A percentile compares a stretch with the other conserved stretches of the same genome.
These are phyloP conservation scores for Ctenopoma kingsleyae DNA, from an alignment of 2,797 vertebrate species.

Conservation along the genomic window DNA sequence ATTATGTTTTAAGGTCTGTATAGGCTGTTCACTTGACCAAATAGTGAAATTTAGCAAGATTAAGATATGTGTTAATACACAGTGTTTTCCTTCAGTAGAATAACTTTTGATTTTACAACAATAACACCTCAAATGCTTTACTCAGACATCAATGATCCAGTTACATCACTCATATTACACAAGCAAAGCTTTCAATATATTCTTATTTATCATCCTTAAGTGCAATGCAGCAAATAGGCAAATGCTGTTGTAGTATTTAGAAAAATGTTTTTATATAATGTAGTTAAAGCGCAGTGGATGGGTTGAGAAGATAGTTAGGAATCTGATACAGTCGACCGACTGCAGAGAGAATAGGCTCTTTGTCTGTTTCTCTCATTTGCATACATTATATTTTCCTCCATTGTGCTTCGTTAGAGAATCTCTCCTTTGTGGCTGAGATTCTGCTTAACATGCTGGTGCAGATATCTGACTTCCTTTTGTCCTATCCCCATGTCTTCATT, in stretches of 20 bases:
- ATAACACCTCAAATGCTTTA: slow-evolving; percentile 17
- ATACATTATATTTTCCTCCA: slow-evolving; percentile 84
- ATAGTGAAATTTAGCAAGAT: slow-evolving; percentile 35
- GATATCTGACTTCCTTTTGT: slow-evolving; percentile 75
- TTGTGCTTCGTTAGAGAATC: slow-evolving; percentile 77
- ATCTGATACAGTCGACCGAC: slow-evolving; percentile 76
- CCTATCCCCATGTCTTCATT: slow-evolving; percentile 70
- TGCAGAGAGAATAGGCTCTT: slow-evolving; percentile 75
- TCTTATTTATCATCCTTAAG: slow-evolving; percentile 39
- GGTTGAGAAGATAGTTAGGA: slow-evolving; percentile 71
- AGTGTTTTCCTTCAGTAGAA: slow-evolving; percentile 25
- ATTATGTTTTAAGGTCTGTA: slow-evolving; percentile 43
- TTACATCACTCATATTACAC: not conserved
- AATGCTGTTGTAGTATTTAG: slow-evolving; percentile 12
- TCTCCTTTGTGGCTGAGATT: slow-evolving; percentile 79
- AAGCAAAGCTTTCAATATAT: slow-evolving; percentile 8
- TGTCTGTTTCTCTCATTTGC: slow-evolving; percentile 84
- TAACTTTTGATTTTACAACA: slow-evolving; percentile 29
- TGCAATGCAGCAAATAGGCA: slow-evolving; percentile 25
- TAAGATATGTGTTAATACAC: slow-evolving; percentile 33
- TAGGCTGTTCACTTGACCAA: slow-evolving; percentile 40
- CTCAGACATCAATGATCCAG: slow-evolving; percentile 18
- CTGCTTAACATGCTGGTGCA: slow-evolving; percentile 73
- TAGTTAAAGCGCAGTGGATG: slow-evolving; percentile 61
- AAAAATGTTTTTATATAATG: slow-evolving; percentile 52